These are phyloP conservation scores for Bucco capensis DNA, from an alignment of 2,113 vertebrate species.

Conservation along the genomic window DNA sequence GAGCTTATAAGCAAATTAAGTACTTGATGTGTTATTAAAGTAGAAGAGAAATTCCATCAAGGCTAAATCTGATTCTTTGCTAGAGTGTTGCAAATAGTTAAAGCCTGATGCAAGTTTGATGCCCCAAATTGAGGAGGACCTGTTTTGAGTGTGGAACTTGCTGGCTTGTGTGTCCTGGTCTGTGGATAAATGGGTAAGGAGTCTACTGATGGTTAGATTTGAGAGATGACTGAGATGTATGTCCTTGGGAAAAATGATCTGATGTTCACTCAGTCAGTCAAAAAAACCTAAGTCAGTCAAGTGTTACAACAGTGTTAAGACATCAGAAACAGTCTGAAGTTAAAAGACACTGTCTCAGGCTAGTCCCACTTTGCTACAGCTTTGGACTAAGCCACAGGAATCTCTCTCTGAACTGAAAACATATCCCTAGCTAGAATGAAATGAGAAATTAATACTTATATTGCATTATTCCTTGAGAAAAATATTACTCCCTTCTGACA, in stretches of 20 bases:
- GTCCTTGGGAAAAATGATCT: not conserved
- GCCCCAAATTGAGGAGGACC: not conserved
- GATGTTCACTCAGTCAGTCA: not conserved
- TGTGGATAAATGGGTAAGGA: not conserved
- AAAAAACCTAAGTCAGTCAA: not conserved
- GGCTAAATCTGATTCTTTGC: not conserved
- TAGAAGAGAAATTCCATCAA: slow-evolving; percentile 11
- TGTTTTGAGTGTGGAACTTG: not conserved
- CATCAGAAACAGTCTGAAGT: not conserved
- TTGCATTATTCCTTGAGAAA: not conserved
- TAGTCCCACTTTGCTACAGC: not conserved
- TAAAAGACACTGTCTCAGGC: not conserved
- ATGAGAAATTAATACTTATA: not conserved
- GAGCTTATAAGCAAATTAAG: slow-evolving; percentile 40
- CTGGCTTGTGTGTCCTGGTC: not conserved
- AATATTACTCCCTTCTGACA: not conserved
- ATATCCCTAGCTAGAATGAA: not conserved
- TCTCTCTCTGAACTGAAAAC: not conserved
- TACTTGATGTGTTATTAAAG: slow-evolving; percentile 16
- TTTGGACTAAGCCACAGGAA: not conserved
- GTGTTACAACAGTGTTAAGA: slow-evolving; percentile 8
- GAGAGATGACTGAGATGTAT: not conserved
- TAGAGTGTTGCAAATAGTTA: not conserved
- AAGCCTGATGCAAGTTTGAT: not conserved
- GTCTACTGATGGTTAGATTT: not conserved